These are phyloP conservation scores for Limnephilus auricula DNA, from an alignment of 2,888 invertebrate genomes.

Conservation along the genomic window DNA sequence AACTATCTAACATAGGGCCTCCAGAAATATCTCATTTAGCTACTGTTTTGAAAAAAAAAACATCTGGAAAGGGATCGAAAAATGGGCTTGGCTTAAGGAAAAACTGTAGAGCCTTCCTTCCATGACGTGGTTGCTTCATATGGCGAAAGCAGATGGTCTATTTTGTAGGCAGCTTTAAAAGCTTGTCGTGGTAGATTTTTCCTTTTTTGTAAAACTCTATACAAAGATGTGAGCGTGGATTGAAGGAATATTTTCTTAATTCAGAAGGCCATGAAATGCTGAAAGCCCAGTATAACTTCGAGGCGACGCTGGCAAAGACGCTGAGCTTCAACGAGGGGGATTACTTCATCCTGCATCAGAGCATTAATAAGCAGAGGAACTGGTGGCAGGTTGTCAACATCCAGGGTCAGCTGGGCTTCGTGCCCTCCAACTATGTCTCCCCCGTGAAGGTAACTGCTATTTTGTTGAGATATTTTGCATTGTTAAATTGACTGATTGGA, in stretches of 20 bases:
- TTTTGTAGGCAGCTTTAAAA: neutral
- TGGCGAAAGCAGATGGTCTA: too few species aligned
- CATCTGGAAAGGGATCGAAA: too few species aligned
- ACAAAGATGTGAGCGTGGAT: neutral
- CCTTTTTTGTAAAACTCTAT: neutral
- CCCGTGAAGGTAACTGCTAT: slow-evolving; percentile 81
- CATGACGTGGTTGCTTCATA: too few species aligned
- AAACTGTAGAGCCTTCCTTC: too few species aligned
- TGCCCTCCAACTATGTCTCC: slow-evolving; percentile 92
- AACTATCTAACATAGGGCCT: too few species aligned
- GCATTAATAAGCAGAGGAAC: slow-evolving; percentile 87
- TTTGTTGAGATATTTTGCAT: neutral
- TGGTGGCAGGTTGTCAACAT: slow-evolving; percentile 94
- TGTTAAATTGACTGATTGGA: too few species aligned
- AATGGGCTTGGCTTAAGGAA: too few species aligned
- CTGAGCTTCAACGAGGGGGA: slow-evolving; percentile 89
- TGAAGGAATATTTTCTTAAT: slow-evolving; percentile 66
- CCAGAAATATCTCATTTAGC: too few species aligned
- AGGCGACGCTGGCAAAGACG: slow-evolving; percentile 90
- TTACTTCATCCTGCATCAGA: slow-evolving; percentile 88
- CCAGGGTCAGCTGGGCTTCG: slow-evolving; percentile 89
- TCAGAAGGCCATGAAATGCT: slow-evolving; percentile 88
- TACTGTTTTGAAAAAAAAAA: too few species aligned
- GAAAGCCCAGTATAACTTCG: slow-evolving; percentile 89
- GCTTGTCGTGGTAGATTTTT: neutral